These are phyloP conservation scores for Oryzias dopingdopingensis DNA, from an alignment of 2,797 vertebrate genomes.

Conservation along the genomic window DNA sequence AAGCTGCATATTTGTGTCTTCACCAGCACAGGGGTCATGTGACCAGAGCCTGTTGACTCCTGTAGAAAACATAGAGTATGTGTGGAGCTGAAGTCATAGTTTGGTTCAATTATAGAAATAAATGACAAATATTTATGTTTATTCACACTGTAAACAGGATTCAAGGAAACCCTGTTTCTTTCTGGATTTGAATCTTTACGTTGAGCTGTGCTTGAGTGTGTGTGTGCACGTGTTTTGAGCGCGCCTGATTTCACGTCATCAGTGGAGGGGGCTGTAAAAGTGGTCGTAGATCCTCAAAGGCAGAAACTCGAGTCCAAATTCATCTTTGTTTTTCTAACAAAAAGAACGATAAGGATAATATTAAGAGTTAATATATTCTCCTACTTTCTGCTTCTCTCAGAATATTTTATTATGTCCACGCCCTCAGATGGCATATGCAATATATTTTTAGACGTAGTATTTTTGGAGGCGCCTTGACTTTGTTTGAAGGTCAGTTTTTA, in stretches of 20 bases:
- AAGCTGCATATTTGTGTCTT: conserved; percentile 49
- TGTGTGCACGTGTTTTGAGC: too few species aligned
- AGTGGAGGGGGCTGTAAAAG: too few species aligned
- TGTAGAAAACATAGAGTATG: conserved; percentile 35
- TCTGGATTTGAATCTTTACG: conserved; percentile 16
- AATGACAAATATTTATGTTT: conserved; percentile 45
- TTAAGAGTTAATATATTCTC: conserved; percentile 58
- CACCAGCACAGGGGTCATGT: conserved; percentile 35
- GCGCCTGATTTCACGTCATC: too few species aligned
- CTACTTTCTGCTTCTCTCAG: conserved; percentile 68
- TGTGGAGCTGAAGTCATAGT: conserved; percentile 46
- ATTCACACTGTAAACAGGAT: conserved; percentile 55
- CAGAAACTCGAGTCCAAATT: conserved; percentile 26
- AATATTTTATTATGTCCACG: conserved; percentile 80
- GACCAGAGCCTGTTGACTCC: conserved; percentile 36
- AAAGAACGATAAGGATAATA: conserved; percentile 35
- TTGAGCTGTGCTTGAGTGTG: conserved; percentile 28
- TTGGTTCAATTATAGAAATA: conserved; percentile 17
- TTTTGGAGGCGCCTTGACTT: conserved; percentile 64
- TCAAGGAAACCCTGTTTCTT: conserved; percentile 11
- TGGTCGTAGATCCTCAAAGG: conserved; percentile 1
- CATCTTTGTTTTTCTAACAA: conserved; percentile 49
- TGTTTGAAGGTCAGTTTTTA: too few species aligned
- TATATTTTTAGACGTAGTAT: conserved; percentile 81
- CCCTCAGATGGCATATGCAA: conserved; percentile 77